phyloP scores from a whole-genome alignment of 2,797 vertebrate genomes.

The Mus minutoides region DNA sequence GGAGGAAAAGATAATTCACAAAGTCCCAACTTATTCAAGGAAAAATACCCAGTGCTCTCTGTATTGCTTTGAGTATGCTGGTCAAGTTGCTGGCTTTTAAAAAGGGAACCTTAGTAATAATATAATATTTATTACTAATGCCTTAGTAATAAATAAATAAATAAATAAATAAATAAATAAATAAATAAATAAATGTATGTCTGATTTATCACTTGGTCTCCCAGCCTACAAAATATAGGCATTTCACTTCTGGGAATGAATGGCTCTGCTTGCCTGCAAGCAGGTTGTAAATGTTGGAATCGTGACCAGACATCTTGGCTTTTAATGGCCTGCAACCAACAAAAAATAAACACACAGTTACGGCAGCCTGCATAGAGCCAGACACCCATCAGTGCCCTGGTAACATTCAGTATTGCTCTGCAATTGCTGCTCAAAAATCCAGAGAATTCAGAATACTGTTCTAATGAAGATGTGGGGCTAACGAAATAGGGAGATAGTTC shows the following conservation, averaged over 20 bases:
- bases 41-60: conserved; percentile 42
- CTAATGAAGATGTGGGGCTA: background rate
- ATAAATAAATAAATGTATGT: background rate
- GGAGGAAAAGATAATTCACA: conserved; percentile 58
- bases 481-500: background rate
- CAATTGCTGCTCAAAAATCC: background rate
- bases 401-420: background rate
- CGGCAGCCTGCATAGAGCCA: background rate
- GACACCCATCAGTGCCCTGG: background rate
- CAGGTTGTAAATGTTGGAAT: conserved; percentile 56
- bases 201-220: conserved; percentile 71
- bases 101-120: conserved; percentile 56
- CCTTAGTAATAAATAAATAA: too few relatives aligned
- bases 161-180: conserved; percentile 10
- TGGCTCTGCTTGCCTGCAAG: conserved; percentile 47
- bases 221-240: conserved; percentile 22
- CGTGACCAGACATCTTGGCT: conserved; percentile 63
- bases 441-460: background rate
- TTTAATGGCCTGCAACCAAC: conserved; percentile 51
- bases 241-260: conserved; percentile 52
- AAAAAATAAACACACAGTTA: conserved; percentile 48
- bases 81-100: conserved; percentile 50
- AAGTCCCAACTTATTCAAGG: conserved; percentile 56
- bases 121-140: too few relatives aligned
- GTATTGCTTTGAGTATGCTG: conserved; percentile 45